Conservation (phyloP, 2,797 vertebrate species). For the Sciaenops ocellatus region DNA sequence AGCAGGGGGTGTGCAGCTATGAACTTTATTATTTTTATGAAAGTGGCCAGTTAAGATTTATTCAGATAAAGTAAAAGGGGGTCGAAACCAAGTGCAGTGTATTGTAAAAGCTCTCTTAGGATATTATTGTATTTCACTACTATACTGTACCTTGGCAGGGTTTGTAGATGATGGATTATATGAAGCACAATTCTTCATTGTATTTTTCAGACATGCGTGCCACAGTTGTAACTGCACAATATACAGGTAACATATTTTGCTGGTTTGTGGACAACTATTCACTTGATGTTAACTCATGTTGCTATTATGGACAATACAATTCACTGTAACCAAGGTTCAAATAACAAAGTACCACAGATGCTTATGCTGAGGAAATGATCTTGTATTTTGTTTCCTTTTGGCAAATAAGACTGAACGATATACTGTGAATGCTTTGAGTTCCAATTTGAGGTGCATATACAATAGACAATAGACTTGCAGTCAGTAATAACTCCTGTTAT, state of each 20-base stretch:
- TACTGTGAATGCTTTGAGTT: slow-evolving; percentile 75
- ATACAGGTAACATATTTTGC: slow-evolving; percentile 62
- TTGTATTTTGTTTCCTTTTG: slow-evolving; percentile 50
- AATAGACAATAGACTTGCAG: slow-evolving; percentile 59
- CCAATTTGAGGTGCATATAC: slow-evolving; percentile 60
- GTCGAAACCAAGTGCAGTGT: slow-evolving; percentile 50
- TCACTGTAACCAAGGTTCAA: slow-evolving; percentile 54
- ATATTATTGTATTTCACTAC: slow-evolving; percentile 56
- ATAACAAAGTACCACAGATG: slow-evolving; percentile 53
- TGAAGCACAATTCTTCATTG: slow-evolving; percentile 85
- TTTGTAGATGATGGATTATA: slow-evolving; percentile 77
- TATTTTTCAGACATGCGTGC: slow-evolving; percentile 66
- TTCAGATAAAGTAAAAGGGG: slow-evolving; percentile 38
- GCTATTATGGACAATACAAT: slow-evolving; percentile 50
- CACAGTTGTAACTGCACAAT: slow-evolving; percentile 70
- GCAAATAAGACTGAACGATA: slow-evolving; percentile 63
- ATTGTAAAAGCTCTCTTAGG: slow-evolving; percentile 56
- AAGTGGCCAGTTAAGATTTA: slow-evolving; percentile 63
- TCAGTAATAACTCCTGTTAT: slow-evolving; percentile 67
- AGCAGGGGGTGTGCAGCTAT: slow-evolving; percentile 58
- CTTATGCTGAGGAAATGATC: slow-evolving; percentile 37
- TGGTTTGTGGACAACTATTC: slow-evolving; percentile 37
- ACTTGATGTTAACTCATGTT: slow-evolving; percentile 55
- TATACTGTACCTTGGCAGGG: slow-evolving; percentile 65
- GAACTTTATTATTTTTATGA: slow-evolving; percentile 68